phyloP scores from a whole-genome alignment of 2,797 vertebrate species.

The Buphagus erythrorhynchus region DNA sequence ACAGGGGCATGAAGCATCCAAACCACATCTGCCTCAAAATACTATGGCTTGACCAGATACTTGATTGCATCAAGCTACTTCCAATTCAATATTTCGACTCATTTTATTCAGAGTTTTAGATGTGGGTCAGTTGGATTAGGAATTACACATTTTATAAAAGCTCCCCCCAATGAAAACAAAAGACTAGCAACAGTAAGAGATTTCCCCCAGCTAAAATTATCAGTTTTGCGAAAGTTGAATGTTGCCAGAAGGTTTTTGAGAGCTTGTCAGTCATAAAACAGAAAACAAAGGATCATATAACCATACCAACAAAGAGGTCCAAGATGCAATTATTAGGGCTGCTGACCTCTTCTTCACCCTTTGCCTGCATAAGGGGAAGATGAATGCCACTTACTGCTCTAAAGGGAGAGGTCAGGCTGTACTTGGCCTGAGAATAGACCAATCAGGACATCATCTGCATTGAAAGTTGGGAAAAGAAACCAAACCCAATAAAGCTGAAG shows the following conservation, averaged over 20 bases:
- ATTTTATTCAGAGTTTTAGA: neutral
- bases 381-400: neutral
- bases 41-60: neutral
- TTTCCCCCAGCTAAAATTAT: neutral
- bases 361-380: neutral
- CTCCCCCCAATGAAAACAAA: neutral
- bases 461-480: neutral
- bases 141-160: neutral
- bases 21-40: constrained; percentile 29
- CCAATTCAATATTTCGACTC: neutral
- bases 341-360: constrained; percentile 31
- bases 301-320: constrained; percentile 1
- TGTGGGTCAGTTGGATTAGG: neutral
- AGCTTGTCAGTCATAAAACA: constrained; percentile 24
- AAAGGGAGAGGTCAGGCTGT: constrained; percentile 11
- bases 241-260: neutral
- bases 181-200: neutral
- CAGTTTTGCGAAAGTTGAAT: neutral
- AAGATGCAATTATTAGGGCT: neutral
- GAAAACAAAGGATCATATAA: constrained; percentile 28
- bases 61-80: neutral
- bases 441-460: neutral
- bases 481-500: constrained; percentile 2
- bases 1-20: constrained; percentile 2
- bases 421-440: constrained; percentile 3